Conservation (phyloP, 2,797 vertebrate genomes). For the Naso thynnoides region DNA sequence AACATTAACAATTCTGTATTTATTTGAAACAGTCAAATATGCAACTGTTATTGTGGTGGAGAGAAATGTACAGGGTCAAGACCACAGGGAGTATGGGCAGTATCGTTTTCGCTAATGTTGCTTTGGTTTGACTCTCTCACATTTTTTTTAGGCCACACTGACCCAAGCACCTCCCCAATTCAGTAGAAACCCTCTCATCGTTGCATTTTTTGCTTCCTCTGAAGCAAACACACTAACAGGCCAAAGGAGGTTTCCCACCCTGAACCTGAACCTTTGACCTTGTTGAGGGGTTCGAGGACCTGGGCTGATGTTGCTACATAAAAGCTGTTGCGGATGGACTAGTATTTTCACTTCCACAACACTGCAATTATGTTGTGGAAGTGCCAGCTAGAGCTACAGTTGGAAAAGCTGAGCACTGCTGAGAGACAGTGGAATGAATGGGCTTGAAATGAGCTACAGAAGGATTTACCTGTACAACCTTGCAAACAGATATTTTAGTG, state of each 20-base stretch:
- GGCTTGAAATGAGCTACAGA: slow-evolving; percentile 14
- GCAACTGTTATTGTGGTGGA: slow-evolving; percentile 39
- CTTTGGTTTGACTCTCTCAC: slow-evolving; percentile 47
- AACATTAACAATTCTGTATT: not conserved
- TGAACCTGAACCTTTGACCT: slow-evolving; percentile 65
- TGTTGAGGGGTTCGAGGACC: slow-evolving; percentile 11
- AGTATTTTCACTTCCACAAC: slow-evolving; percentile 53
- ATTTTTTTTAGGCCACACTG: slow-evolving; percentile 39
- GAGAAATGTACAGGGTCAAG: slow-evolving; percentile 20
- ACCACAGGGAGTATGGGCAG: slow-evolving; percentile 36
- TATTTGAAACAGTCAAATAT: slow-evolving; percentile 18
- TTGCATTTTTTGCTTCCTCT: slow-evolving; percentile 26
- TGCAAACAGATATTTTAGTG: slow-evolving; percentile 37
- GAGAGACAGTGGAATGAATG: slow-evolving; percentile 32
- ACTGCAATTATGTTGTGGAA: slow-evolving; percentile 60
- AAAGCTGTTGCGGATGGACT: slow-evolving; percentile 29
- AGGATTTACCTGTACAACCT: slow-evolving; percentile 22
- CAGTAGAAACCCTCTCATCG: slow-evolving; percentile 24
- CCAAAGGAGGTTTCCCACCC: slow-evolving; percentile 39
- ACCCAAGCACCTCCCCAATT: slow-evolving; percentile 30
- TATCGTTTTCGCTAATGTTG: slow-evolving; percentile 45
- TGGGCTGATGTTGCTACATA: slow-evolving; percentile 27
- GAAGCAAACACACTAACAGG: slow-evolving; percentile 15
- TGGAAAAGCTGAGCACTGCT: slow-evolving; percentile 41
- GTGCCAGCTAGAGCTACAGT: slow-evolving; percentile 32